phyloP scores from a whole-genome alignment of 2,888 invertebrate species.

The Nomada fucata region DNA sequence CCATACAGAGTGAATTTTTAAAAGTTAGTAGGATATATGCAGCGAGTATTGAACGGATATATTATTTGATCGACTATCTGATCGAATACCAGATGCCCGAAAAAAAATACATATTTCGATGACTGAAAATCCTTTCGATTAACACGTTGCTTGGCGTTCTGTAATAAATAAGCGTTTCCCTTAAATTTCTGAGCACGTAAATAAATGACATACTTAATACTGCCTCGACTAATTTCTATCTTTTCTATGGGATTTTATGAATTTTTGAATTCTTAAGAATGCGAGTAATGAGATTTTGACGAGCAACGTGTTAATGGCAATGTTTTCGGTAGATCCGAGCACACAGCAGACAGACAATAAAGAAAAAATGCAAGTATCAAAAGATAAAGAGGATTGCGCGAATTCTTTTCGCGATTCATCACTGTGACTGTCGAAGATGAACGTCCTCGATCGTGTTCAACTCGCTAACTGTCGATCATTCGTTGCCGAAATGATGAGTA shows the following conservation, averaged over 20 bases:
- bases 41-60: constrained; percentile 41
- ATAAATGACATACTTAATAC: background rate
- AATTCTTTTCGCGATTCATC: constrained; percentile 37
- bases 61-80: constrained; percentile 30
- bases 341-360: constrained; percentile 78
- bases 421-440: constrained; percentile 9
- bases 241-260: background rate
- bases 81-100: constrained; percentile 21
- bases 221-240: background rate
- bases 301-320: constrained; percentile 25
- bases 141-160: constrained; percentile 28
- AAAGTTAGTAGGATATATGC: constrained; percentile 43
- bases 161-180: background rate
- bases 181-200: background rate
- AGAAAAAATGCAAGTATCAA: constrained; percentile 75
- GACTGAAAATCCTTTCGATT: constrained; percentile 20
- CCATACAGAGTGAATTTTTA: constrained; percentile 44
- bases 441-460: constrained; percentile 10
- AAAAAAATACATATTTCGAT: constrained; percentile 18
- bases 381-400: constrained; percentile 62
- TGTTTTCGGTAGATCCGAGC: constrained; percentile 66
- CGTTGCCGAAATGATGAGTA: constrained; percentile 28
- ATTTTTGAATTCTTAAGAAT: background rate
- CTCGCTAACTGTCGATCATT: constrained; percentile 32
- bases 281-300: background rate